Percentiles rank a stretch among this genome's conserved stretches.
Conservation (phyloP, 1,140 invertebrate species). For the Drosophila bocqueti region DNA sequence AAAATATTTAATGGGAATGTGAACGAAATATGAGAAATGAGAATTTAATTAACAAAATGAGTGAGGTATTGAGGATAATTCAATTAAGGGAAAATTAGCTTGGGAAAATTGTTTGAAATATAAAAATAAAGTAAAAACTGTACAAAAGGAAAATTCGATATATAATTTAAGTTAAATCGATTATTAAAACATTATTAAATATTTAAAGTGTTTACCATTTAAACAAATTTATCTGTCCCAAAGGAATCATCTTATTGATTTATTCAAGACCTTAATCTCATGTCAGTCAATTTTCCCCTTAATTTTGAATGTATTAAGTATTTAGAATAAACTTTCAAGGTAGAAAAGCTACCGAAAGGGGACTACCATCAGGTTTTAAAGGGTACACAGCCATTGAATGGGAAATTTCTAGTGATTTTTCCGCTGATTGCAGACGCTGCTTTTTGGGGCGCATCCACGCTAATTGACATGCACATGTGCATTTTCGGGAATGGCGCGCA, state of each 20-base stretch:
- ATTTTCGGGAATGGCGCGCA: slow-evolving; percentile 22
- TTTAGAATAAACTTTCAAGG: not conserved
- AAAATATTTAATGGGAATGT: not conserved
- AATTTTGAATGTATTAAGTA: not conserved
- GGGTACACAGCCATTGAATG: not conserved
- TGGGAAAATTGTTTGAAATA: too few species aligned
- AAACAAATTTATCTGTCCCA: not conserved
- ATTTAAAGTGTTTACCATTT: not conserved
- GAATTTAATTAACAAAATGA: not conserved
- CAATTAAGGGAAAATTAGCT: too few species aligned
- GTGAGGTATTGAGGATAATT: not conserved
- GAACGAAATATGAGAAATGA: not conserved
- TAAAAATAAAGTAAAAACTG: too few species aligned
- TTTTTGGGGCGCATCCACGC: slow-evolving; percentile 40
- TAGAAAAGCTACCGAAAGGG: too few species aligned
- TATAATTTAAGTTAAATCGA: not conserved
- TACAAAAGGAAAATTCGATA: not conserved
- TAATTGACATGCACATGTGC: slow-evolving; percentile 82
- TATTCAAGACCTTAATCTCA: not conserved
- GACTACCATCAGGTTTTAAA: not conserved
- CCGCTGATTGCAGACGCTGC: slow-evolving; percentile 15
- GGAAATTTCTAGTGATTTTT: not conserved
- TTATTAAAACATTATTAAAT: not conserved
- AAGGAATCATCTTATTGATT: not conserved
- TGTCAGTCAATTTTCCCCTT: not conserved